These are phyloP conservation scores for Hydrolagus colliei DNA, from an alignment of 2,797 vertebrate species.

Conservation along the genomic window DNA sequence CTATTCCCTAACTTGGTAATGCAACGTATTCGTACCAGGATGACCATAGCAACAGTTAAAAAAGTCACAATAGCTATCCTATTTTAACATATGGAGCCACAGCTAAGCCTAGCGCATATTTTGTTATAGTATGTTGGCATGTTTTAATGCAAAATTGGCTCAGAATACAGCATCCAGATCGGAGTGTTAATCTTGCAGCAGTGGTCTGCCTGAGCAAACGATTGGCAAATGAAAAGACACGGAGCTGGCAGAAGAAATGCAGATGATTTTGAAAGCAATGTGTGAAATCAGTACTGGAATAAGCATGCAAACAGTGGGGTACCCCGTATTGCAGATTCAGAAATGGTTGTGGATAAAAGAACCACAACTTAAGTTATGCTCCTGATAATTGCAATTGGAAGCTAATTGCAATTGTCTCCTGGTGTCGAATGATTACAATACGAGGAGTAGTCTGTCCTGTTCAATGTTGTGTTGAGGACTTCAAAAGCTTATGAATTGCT, in stretches of 20 bases:
- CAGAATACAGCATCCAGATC: too few species aligned
- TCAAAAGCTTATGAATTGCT: background rate
- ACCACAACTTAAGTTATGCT: background rate
- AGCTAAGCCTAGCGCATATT: background rate
- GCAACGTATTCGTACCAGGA: background rate
- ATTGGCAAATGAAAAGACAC: background rate
- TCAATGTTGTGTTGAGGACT: background rate
- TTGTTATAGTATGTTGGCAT: background rate
- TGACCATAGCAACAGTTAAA: background rate
- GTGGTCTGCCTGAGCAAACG: background rate
- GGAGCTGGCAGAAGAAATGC: background rate
- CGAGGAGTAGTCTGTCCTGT: background rate
- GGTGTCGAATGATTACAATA: background rate
- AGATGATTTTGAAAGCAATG: background rate
- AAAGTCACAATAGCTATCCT: background rate
- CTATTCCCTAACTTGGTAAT: too few species aligned
- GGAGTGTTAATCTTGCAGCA: too few species aligned
- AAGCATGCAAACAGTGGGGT: background rate
- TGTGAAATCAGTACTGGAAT: background rate
- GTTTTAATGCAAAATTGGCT: background rate
- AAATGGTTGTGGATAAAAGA: background rate
- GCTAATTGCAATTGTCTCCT: background rate
- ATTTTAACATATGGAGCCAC: background rate
- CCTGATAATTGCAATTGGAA: conserved; percentile 19
- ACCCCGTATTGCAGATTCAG: background rate